Percentiles rank a stretch among this genome's conserved stretches.
Evolutionary conservation across 2,888 invertebrate species (phyloP).

Genomic region (Aphodius sticticus): DNA sequence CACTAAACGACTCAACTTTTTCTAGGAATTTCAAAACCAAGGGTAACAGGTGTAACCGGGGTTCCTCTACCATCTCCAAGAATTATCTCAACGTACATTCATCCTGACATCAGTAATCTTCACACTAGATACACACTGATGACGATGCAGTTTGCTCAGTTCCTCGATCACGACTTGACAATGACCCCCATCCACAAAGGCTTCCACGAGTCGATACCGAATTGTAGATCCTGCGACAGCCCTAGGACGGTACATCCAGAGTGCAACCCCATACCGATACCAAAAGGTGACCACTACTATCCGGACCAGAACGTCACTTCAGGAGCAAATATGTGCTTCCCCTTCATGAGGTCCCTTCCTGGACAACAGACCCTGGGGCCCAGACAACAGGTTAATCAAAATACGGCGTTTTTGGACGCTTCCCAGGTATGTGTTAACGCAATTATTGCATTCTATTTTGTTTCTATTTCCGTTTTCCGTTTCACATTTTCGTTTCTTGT

Average conservation of each 20-base stretch:
- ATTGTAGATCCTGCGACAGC: slow-evolving; percentile 89
- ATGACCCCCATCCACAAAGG: slow-evolving; percentile 93
- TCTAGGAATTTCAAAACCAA: slow-evolving; percentile 79
- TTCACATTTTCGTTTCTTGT: slow-evolving; percentile 20
- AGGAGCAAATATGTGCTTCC: slow-evolving; percentile 88
- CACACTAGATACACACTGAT: slow-evolving; percentile 89
- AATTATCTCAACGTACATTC: slow-evolving; percentile 85
- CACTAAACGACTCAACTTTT: too few species aligned
- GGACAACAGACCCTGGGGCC: slow-evolving; percentile 89
- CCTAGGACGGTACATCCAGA: slow-evolving; percentile 89
- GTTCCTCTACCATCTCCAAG: slow-evolving; percentile 84
- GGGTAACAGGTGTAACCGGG: slow-evolving; percentile 78
- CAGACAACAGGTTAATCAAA: slow-evolving; percentile 93
- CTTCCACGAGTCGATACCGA: slow-evolving; percentile 89
- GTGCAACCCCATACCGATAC: slow-evolving; percentile 92
- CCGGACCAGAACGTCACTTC: slow-evolving; percentile 85
- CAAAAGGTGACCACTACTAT: slow-evolving; percentile 88
- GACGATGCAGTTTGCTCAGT: slow-evolving; percentile 96
- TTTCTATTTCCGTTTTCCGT: background rate
- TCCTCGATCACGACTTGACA: slow-evolving; percentile 93
- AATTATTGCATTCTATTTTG: background rate
- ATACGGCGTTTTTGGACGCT: slow-evolving; percentile 87
- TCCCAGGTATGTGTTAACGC: slow-evolving; percentile 65
- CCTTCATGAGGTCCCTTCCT: slow-evolving; percentile 92
- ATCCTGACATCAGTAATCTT: slow-evolving; percentile 90